phyloP scores from a whole-genome alignment of 1,140 invertebrate genomes.

The Lamellibrachia luymesi region DNA sequence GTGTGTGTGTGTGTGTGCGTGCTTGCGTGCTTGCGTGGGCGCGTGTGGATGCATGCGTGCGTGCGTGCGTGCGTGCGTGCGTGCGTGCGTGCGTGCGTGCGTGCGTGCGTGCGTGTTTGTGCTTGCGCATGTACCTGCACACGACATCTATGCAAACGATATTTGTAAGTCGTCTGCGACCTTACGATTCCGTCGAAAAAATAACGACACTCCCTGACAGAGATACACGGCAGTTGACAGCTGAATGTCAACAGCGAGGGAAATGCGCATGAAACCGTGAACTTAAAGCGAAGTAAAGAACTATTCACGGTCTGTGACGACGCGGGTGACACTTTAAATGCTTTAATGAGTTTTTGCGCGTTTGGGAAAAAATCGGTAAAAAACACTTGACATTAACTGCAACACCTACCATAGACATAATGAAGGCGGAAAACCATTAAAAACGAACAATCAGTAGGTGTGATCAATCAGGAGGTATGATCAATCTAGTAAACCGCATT shows the following conservation, averaged over 20 bases:
- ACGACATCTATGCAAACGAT: not conserved
- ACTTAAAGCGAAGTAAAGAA: not conserved
- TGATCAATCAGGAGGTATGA: not conserved
- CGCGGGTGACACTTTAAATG: not conserved
- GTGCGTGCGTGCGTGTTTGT: too few species aligned
- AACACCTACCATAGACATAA: not conserved
- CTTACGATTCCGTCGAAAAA: not conserved
- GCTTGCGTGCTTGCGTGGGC: too few species aligned
- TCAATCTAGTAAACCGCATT: too few species aligned
- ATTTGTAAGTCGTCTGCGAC: not conserved
- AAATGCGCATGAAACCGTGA: not conserved
- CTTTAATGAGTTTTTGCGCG: not conserved
- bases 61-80: too few species aligned
- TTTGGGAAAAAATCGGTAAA: not conserved
- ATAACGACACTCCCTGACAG: not conserved
- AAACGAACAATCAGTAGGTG: not conserved
- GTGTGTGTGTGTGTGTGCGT: too few species aligned
- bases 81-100: too few species aligned
- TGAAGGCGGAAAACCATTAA: not conserved
- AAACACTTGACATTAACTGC: not conserved
- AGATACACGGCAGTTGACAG: not conserved
- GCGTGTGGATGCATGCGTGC: too few species aligned
- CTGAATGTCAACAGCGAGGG: not conserved
- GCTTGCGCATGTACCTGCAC: too few species aligned
- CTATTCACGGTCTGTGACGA: not conserved